Base-by-base conservation (phyloP, 37 sponge, comb jelly and placozoan species). In the Diacarnus erythraeanus region DNA sequence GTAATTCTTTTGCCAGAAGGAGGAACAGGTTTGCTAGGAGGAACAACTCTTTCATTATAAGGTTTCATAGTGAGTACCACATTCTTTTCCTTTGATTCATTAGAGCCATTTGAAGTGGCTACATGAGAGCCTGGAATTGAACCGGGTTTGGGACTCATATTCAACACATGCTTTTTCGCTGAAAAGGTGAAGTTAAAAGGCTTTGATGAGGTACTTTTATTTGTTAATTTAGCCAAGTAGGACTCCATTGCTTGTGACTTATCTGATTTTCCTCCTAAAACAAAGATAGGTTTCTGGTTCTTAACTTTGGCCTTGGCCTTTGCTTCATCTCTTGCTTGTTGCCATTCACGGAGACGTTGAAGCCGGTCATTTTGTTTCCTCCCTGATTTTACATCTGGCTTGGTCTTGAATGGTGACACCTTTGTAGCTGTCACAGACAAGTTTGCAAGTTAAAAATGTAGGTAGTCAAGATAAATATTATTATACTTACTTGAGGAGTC, bases 291-390 rank as follows among this genome's bases (percentile, higher is more conserved):
- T 51, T 80, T 86, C 69, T 54, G 58, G 15, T 39, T 17, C 17
- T 74, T 44, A n/a, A n/a, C n/a, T n/a, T n/a, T n/a, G 25, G 66
- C 67, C 37, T 66, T 87, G 27, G 43, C 41, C 21, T 69, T 81
- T 8, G 71, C 76, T 30, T 76, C 76, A 34, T 81, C 77, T 68
- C 83, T 75, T 29, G 17, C 22, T 33, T 81, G 39, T 54, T 87
- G 61, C 88, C 88, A 87, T n/a, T 81, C 72, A 0, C 20, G 15
- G 12, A 87, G 61, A 30, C 47, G 27, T 35, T 81, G 37, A 3
- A 69, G 40, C n/a, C 84, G 61, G 41, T 40, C 64, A 38, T 3
- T 22, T 54, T 42, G 22, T 64, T 42, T 82, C 44, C 39, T 31
- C 69, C 21, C 39, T n/a, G n/a, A n/a, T n/a, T 5, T 26, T 20